These are phyloP conservation scores for Drosophila siamana DNA, from an alignment of 2,888 invertebrate genomes.

Conservation along the genomic window DNA sequence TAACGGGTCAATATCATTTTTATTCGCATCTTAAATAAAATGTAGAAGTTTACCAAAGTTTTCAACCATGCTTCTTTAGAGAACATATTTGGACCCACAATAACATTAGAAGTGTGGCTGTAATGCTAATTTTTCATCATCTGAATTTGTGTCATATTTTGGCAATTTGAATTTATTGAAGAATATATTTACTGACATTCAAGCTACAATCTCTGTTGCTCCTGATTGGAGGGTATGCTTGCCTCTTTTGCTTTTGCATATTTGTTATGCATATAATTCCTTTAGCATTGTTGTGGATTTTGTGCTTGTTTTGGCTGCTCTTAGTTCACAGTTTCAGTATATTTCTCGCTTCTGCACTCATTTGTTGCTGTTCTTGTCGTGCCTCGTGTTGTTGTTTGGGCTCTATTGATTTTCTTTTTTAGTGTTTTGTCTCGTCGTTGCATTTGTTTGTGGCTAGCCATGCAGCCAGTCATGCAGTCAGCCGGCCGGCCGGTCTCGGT, in stretches of 20 bases:
- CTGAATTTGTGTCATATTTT: no score
- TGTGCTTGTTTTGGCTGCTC: conserved; percentile 30
- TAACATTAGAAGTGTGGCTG: no score
- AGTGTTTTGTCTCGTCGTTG: conserved; percentile 58
- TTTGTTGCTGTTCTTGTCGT: conserved; percentile 50
- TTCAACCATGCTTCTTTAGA: no score
- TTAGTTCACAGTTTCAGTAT: conserved; percentile 51
- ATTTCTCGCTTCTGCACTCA: conserved; percentile 37
- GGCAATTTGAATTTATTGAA: not conserved
- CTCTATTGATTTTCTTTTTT: conserved; percentile 72
- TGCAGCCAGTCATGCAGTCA: no score
- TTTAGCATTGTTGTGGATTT: conserved; percentile 40
- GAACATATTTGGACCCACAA: no score
- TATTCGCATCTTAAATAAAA: no score
- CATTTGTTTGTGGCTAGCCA: conserved; percentile 70
- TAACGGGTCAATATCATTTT: no score
- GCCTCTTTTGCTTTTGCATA: not conserved
- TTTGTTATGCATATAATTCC: conserved; percentile 65
- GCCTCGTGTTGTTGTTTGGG: conserved; percentile 48
- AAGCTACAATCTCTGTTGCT: not conserved
- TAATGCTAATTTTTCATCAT: no score
- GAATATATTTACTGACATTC: not conserved
- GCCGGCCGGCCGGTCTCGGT: conserved; percentile 63
- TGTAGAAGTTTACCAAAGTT: no score
- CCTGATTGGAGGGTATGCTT: conserved; percentile 15